phyloP scores from a whole-genome alignment of 2,888 invertebrate genomes.

The Isotomurus palustris region DNA sequence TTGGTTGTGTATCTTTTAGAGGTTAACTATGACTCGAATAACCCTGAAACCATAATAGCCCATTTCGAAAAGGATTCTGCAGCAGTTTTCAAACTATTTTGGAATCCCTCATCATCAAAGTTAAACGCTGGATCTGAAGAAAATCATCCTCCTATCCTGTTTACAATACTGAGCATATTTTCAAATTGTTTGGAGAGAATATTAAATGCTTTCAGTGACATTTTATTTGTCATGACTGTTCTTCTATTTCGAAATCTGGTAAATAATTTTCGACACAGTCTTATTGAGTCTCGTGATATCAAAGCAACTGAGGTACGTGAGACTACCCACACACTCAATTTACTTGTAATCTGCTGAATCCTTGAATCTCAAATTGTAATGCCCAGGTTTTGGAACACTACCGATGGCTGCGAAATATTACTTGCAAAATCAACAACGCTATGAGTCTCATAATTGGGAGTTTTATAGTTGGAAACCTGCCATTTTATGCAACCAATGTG shows the following conservation, averaged over 20 bases:
- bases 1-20: constrained; percentile 4
- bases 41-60: not conserved
- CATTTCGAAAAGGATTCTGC: not conserved
- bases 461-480: constrained; percentile 18
- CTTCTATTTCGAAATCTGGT: constrained; percentile 15
- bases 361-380: too few relatives aligned
- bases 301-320: not conserved
- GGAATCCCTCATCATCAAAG: not conserved
- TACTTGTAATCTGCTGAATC: too few relatives aligned
- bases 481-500: constrained; percentile 23
- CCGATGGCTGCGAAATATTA: constrained; percentile 11
- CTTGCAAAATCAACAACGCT: constrained; percentile 4
- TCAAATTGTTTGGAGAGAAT: constrained; percentile 13
- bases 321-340: too few relatives aligned
- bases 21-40: not conserved
- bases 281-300: not conserved
- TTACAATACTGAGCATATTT: constrained; percentile 1
- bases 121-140: not conserved
- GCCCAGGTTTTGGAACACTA: constrained; percentile 13
- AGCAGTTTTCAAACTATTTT: not conserved
- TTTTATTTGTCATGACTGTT: constrained; percentile 14
- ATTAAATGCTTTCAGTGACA: constrained; percentile 18
- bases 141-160: not conserved
- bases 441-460: constrained; percentile 13
- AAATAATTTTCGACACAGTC: constrained; percentile 2